Evolutionary conservation across 2,797 vertebrate genomes (phyloP).

Genomic region (Peromyscus melanophrys): DNA sequence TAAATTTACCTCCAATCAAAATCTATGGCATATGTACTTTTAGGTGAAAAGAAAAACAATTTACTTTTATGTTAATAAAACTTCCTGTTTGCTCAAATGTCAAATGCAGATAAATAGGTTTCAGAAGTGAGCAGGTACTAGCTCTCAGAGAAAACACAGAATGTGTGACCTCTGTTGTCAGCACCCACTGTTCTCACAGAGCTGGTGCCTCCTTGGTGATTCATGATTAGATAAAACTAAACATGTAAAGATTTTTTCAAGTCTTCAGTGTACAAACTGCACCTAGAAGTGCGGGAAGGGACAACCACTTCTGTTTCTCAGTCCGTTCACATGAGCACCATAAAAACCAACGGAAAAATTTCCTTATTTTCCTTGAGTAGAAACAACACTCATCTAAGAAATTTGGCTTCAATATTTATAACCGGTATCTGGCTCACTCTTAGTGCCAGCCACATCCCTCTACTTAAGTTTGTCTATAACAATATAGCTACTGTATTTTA

Average conservation of each 20-base stretch:
- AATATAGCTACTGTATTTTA: not conserved
- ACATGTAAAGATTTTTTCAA: not conserved
- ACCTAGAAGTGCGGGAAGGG: constrained; percentile 8
- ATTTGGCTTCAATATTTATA: not conserved
- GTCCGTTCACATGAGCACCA: not conserved
- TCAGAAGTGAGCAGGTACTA: not conserved
- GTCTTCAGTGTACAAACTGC: not conserved
- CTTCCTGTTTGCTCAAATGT: not conserved
- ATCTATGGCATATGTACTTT: not conserved
- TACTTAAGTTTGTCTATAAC: not conserved
- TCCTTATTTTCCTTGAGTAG: constrained; percentile 5
- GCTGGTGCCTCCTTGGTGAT: not conserved
- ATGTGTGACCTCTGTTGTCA: not conserved
- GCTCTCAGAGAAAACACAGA: not conserved
- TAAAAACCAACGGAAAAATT: not conserved
- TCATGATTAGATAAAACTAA: not conserved
- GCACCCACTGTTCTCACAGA: not conserved
- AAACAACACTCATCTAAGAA: not conserved
- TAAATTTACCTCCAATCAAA: constrained; percentile 20
- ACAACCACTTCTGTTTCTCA: not conserved
- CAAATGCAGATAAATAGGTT: constrained; percentile 33
- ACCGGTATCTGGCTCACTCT: not conserved
- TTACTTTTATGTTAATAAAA: constrained; percentile 17
- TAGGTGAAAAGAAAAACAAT: constrained; percentile 28
- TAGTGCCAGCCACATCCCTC: not conserved